phyloP scores from a whole-genome alignment of 2,113 vertebrate genomes.

The Chloropsis hardwickii region DNA sequence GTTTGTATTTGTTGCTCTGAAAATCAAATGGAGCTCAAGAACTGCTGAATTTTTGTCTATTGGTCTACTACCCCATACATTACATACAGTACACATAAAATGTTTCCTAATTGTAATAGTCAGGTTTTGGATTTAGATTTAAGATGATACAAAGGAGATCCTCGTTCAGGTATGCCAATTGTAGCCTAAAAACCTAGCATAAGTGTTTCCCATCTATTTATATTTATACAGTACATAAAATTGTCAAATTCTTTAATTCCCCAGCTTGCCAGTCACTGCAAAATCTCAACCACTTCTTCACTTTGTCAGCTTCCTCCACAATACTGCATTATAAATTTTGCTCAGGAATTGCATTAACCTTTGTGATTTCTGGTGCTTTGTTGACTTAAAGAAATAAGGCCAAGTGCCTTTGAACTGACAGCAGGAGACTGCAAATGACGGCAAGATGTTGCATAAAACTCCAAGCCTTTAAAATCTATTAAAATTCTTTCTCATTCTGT shows the following conservation, averaged over 20 bases:
- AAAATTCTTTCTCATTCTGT: neutral
- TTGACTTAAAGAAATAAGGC: conserved; percentile 5
- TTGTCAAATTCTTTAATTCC: neutral
- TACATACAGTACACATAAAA: neutral
- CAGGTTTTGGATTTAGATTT: neutral
- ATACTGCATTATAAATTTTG: neutral
- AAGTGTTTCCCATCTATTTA: neutral
- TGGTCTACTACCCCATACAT: neutral
- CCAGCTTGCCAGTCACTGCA: neutral
- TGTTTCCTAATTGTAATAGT: neutral
- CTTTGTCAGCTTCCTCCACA: neutral
- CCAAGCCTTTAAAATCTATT: neutral
- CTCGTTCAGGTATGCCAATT: neutral
- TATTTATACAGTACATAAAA: neutral
- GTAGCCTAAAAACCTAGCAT: neutral
- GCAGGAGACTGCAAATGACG: neutral
- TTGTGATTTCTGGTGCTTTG: neutral
- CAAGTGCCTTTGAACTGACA: neutral
- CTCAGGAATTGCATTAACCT: neutral
- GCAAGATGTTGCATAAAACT: neutral
- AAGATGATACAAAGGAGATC: neutral
- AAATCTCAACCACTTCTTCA: neutral
- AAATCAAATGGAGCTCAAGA: neutral
- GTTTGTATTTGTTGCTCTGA: neutral
- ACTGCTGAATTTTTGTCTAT: neutral